These are phyloP conservation scores for Rhizoglyphus robini DNA, from an alignment of 1,140 invertebrate genomes.

Conservation along the genomic window DNA sequence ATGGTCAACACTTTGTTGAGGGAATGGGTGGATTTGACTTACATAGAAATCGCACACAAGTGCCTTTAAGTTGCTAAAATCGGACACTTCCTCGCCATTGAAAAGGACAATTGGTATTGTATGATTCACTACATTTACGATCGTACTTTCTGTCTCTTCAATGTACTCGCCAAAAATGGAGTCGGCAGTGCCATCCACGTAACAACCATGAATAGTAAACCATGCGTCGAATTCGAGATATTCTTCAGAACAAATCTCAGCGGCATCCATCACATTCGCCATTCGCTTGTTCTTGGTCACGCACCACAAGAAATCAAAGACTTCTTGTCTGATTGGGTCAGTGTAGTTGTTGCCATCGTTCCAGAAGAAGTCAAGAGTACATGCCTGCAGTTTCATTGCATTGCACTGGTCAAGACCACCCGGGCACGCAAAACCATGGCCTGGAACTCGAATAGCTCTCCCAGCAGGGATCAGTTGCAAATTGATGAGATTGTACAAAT, in stretches of 20 bases:
- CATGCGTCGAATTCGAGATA: conserved; percentile 8
- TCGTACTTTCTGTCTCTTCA: background rate
- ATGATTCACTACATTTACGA: background rate
- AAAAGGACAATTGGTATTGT: conserved; percentile 5
- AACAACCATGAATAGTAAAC: background rate
- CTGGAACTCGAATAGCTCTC: background rate
- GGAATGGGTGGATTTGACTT: background rate
- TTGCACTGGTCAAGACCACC: background rate
- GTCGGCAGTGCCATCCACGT: background rate
- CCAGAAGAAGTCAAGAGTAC: conserved; percentile 18
- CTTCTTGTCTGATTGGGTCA: conserved; percentile 19
- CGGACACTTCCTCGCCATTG: background rate
- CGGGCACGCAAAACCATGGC: background rate
- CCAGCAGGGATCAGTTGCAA: conserved; percentile 16
- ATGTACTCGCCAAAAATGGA: background rate
- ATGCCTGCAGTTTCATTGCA: conserved; percentile 17
- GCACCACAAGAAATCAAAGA: conserved; percentile 19
- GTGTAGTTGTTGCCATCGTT: conserved; percentile 16
- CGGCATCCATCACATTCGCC: background rate
- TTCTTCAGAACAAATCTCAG: conserved; percentile 9
- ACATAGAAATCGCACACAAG: conserved; percentile 5
- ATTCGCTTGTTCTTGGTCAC: conserved; percentile 15
- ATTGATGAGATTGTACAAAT: conserved; percentile 12
- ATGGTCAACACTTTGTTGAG: background rate
- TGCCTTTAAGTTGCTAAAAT: background rate